Percentiles rank a stretch among this genome's conserved stretches.
Evolutionary conservation across 1,140 invertebrate species (phyloP).

Genomic region (Penaeus japonicus): DNA sequence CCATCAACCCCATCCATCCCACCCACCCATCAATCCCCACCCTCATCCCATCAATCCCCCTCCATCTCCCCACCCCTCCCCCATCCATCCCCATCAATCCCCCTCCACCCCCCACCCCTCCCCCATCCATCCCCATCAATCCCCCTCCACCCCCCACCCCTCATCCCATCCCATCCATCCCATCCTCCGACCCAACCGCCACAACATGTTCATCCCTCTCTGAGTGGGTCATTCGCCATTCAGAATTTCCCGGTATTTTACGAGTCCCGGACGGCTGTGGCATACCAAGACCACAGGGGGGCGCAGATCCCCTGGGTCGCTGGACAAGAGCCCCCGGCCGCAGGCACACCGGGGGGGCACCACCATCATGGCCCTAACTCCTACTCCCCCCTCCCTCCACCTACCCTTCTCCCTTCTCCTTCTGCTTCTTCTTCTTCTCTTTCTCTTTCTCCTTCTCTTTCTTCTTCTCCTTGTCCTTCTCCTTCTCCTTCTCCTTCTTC

Average conservation of each 20-base stretch:
- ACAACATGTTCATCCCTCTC: constrained; percentile 34
- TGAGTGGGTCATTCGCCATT: constrained; percentile 11
- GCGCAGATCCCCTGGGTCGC: background rate
- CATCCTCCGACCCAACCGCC: constrained; percentile 12
- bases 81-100: too few relatives aligned
- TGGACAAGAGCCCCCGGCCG: constrained; percentile 39
- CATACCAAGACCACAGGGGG: constrained; percentile 17
- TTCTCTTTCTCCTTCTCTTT: background rate
- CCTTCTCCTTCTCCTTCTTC: constrained; percentile 4
- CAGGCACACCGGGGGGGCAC: background rate
- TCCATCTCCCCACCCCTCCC: too few relatives aligned
- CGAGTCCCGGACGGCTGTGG: constrained; percentile 16
- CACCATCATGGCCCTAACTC: too few relatives aligned
- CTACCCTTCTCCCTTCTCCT: background rate
- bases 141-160: too few relatives aligned
- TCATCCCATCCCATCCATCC: too few relatives aligned
- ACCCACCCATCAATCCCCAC: too few relatives aligned
- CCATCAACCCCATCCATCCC: too few relatives aligned
- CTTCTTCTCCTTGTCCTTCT: background rate
- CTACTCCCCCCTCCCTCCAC: background rate
- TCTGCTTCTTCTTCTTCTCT: background rate
- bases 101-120: too few relatives aligned
- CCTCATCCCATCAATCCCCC: too few relatives aligned
- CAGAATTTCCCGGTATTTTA: constrained; percentile 16
- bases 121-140: too few relatives aligned